Base-by-base conservation (phyloP, 2,113 vertebrate genomes). In the Aythya baeri region DNA sequence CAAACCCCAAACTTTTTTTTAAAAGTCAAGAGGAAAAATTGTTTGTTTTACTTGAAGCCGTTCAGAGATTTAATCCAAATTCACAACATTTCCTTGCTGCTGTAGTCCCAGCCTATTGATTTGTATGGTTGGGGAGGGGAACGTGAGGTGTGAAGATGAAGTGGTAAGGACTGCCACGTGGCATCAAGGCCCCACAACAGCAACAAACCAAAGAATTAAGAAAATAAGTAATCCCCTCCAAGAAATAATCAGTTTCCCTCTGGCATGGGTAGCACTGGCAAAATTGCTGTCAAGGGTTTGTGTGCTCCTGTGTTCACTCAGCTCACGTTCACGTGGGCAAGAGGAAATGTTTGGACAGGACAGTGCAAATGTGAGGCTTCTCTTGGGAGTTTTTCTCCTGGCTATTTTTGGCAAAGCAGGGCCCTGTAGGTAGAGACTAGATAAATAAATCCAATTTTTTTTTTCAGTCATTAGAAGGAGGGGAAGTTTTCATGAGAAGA, bases 381-480 rank as follows among this genome's bases (percentile, higher is more conserved):
- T 62, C 57, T 34, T 0, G 2, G 77, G 89, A 87, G 36, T 5
- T 54, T 89, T 86, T 59, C 49, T 46, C 43, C 67, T 38, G 38
- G 34, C 43, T 65, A 5, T 84, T 92, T 72, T 63, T 84, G 46
- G n/a, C 25, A 74, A 77, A 80, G 46, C 13, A 36, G 46, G 17
- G 61, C 17, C 14, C 55, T 74, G 57, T 67, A 36, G 31, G 34
- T 62, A 22, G 77, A 52, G 55, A 49, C 36, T 31, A 55, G n/a
- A 50, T 26, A 2, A 83, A 74, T 77, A 68, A 86, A 80, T 16
- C 23, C 25, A 22, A 5, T 17, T 2, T 4, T 41, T 1, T 49
- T 4, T 41, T 1, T 49, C 41, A 59, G 59, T 67, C n/a, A 71
- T 2, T n/a, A n/a, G 3, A 2, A 26, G 2, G 2, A 7, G 20